Evolutionary conservation across 1,140 invertebrate species (phyloP).

Genomic region (Reticulitermes speratus): DNA sequence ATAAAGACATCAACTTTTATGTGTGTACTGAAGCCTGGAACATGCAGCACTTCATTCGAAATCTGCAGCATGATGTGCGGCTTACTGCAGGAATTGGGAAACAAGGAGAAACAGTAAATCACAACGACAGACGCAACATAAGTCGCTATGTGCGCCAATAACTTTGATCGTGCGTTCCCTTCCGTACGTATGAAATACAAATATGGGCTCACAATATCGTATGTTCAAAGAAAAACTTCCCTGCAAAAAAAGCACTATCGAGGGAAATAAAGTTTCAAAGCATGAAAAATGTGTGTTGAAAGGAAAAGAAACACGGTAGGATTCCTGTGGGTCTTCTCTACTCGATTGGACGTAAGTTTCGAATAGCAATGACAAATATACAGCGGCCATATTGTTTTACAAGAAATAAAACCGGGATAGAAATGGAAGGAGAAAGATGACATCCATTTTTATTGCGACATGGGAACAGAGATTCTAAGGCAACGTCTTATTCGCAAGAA

Average conservation of each 20-base stretch:
- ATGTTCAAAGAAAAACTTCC: not conserved
- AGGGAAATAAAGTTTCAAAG: slow-evolving; percentile 32
- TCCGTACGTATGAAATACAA: not conserved
- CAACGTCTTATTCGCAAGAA: not conserved
- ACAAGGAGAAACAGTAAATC: not conserved
- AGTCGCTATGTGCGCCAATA: not conserved
- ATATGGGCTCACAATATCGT: not conserved
- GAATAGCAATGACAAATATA: slow-evolving; percentile 19
- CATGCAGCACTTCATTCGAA: not conserved
- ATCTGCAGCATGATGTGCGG: not conserved
- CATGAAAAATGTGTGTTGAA: slow-evolving; percentile 31
- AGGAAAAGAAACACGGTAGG: not conserved
- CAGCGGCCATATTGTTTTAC: slow-evolving; percentile 10
- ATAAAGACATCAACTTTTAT: not conserved
- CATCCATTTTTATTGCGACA: not conserved
- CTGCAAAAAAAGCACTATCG: slow-evolving; percentile 25
- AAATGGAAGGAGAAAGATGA: not conserved
- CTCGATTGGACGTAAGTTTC: slow-evolving; percentile 14
- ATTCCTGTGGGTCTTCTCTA: not conserved
- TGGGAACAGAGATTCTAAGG: not conserved
- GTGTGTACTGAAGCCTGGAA: not conserved
- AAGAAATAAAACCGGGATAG: not conserved
- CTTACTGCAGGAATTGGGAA: not conserved
- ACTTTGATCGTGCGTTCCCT: not conserved
- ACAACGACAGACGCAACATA: not conserved